Evolutionary conservation across 1,140 invertebrate species (phyloP), one percentile per base, ranked within the genome.

Genomic region (Zaprionus ornatus): DNA sequence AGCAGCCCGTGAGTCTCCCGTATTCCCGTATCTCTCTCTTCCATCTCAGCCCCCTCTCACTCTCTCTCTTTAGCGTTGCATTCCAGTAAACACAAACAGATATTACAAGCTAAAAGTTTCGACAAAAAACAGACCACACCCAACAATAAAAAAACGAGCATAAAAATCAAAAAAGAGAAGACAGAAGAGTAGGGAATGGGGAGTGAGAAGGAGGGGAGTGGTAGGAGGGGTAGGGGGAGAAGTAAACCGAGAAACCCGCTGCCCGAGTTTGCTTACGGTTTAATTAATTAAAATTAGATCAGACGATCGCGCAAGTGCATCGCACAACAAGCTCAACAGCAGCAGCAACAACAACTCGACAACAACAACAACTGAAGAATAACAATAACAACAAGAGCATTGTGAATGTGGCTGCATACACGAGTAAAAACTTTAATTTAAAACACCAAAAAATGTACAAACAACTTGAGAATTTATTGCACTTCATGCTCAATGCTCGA

Each of bases 221-320:
- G 25, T 1, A 17, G 1, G n/a, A 17, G 25, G 3, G 12, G 19
- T 0, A 27, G 7, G 7, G 15, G 3, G 17, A 19, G 1, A n/a
- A 1, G 12, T 1, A 7, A 37, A 6, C 57, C 7, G 52, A 2
- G 13, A 61, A 54, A 52, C 13, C 17, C 50, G 52, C 52, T 65
- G 61, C 12, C 52, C 37, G 29, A 66, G 19, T 54, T 55, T 65
- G 56, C 21, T 56, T 61, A 68, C 65, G 57, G 56, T 61, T 74
- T 68, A 68, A 74, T 68, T 61, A 68, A 68, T 74, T 74, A 68
- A 68, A 74, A 74, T 74, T 68, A 74, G 65, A 68, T 74, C 65
- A 68, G 70, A 68, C 48, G 64, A 55, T 68, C 71, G n/a, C 56
- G 13, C 64, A 74, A 74, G 71, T 74, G 71, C 71, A 74, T 10